phyloP scores from a whole-genome alignment of 2,888 invertebrate genomes.

The Laspeyria flexula region DNA sequence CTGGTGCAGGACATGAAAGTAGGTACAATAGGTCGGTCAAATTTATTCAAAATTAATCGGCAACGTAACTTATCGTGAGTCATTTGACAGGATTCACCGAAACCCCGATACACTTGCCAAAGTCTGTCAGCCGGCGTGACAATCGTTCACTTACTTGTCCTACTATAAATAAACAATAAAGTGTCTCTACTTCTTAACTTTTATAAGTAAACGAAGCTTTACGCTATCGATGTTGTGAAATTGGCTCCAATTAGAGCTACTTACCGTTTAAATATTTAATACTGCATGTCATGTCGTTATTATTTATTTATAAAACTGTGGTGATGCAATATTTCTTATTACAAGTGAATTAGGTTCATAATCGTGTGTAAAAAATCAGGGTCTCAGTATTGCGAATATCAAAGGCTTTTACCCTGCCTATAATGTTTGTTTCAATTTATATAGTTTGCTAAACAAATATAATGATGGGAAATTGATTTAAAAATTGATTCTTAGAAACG shows the following conservation, averaged over 20 bases:
- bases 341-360: slow-evolving; percentile 3
- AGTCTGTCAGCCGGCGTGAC: too few species aligned
- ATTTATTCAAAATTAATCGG: too few species aligned
- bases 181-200: slow-evolving; percentile 8
- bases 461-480: neutral
- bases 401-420: neutral
- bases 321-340: slow-evolving; percentile 23
- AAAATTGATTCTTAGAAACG: too few species aligned
- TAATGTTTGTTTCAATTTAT: too few species aligned
- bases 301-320: slow-evolving; percentile 16
- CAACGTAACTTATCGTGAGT: too few species aligned
- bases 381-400: too few species aligned
- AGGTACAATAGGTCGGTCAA: too few species aligned
- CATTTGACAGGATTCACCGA: too few species aligned
- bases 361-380: neutral
- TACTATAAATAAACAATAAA: neutral
- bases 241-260: slow-evolving; percentile 45
- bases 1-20: too few species aligned
- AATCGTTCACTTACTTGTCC: too few species aligned
- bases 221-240: slow-evolving; percentile 40
- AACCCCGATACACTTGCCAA: too few species aligned
- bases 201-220: slow-evolving; percentile 26
- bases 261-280: slow-evolving; percentile 41
- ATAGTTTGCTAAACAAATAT: neutral
- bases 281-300: slow-evolving; percentile 70